Base-by-base conservation (phyloP, 1,140 invertebrate genomes). In the Bombus pyrosoma region DNA sequence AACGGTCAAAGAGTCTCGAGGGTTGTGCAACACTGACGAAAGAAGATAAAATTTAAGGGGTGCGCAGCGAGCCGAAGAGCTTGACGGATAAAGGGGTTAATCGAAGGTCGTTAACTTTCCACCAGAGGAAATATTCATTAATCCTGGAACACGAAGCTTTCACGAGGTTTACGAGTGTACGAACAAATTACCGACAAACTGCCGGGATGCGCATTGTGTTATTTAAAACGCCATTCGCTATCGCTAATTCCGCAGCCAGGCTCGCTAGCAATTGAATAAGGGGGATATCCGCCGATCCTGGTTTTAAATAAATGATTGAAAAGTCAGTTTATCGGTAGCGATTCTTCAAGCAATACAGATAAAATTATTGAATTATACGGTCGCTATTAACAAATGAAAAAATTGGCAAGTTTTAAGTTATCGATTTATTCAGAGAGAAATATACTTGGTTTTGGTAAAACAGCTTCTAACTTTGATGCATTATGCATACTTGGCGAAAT, bases 61-160 rank as follows among this genome's bases (percentile, higher is more conserved):
- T 34, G 43, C 9, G 66, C 32, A 80, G 57, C 43, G 68, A 81
- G 68, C 68, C 13, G 79, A 53, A 72, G 79, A 32, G 68, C 69
- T 81, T 43, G 69, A 74, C 62, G 69, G 69, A 62, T 73, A 81
- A 81, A 73, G 39, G 80, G 69, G 80, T 72, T 81, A 74, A 81
- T 74, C 80, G 80, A 81, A 73, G 69, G 80, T 74, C 80, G 80
- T 81, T 81, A 81, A 81, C 80, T 81, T 73, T 81, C 53, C 80
- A n/a, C 10, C 28, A 43, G 39, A 18, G 69, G 53, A 72, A 73
- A 62, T 81, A 62, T 73, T 81, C 80, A 81, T 81, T 81, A 81
- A 81, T 81, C 80, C 53, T 74, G 68, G n/a, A 47, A 81, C 79
- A 34, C 28, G 68, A 68, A 9, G 68, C 34, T 81, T 72, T 72